Base-by-base conservation (phyloP, 2,888 invertebrate species). In the Sinohyriopsis cumingii region DNA sequence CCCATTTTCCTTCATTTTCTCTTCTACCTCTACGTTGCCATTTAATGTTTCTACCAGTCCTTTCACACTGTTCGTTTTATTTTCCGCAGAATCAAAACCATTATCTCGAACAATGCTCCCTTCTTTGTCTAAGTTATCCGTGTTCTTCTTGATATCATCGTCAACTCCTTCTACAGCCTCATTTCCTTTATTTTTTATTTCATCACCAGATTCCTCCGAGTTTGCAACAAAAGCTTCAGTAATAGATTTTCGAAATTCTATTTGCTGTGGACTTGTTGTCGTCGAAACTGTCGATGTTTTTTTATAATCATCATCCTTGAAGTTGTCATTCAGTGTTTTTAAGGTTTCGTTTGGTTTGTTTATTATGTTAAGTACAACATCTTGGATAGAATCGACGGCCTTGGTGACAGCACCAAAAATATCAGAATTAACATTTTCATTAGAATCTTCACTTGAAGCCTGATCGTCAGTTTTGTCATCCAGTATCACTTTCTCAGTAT, bases 241-340 rank as follows among this genome's bases (percentile, higher is more conserved):
- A 45, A 19, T 9, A 9, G 9, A 22, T 33, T n/a, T 18, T 12
- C 15, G 54, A 22, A 45, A 18, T 45, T n/a, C 45, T 55, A 15
- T 67, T 45, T 60, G 60, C 1, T n/a, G 59, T 60, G 55, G 20
- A 28, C 1, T 25, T 20, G 6, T 61, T 54, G 65, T 68, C 65
- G 22, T 71, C 68, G 19, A 25, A 24, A n/a, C 20, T 54, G 59
- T 3, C 56, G 20, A 55, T 25, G 53, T 33, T 5, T 53, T 55
- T 55, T 71, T 33, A 54, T 62, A 20, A 19, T 60, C 63, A 55
- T 65, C 53, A 55, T 53, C 56, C 24, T 68, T 66, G n/a, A 33
- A n/a, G 53, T 54, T 55, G 12, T 59, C 55, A n/a, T 61, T 67
- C 19, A 53, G 45, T 57, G 20, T 54, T 53, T 55, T 20, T 2